Base-by-base conservation (phyloP, 2,797 vertebrate genomes). In the Sylvia borin region DNA sequence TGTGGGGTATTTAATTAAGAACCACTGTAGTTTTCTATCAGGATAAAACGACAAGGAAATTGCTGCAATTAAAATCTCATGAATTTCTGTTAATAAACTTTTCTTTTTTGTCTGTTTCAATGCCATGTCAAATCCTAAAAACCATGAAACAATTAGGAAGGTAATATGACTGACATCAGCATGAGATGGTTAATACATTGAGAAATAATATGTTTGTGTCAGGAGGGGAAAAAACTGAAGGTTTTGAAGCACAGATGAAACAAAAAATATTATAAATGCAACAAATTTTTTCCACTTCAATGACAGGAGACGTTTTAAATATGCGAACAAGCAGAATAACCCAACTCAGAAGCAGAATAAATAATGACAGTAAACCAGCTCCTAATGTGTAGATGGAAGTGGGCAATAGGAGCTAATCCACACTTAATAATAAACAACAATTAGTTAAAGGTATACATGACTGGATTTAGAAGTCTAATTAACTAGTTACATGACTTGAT, bases 371-470 rank as follows among this genome's bases (percentile, higher is more conserved):
- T 86, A 90, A 93, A 60, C 2, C 7, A 54, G 5, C 15, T 92
- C 27, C 25, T 74, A 51, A 67, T 31, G 29, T 67, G 32, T 51
- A 78, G 34, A 42, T 68, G 26, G 84, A 96, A 82, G 26, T 51
- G 22, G 76, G 48, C 16, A 3, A 18, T n/a, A 76, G 10, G 65
- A 90, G 27, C 27, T 85, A 96, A 85, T 66, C 36, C 47, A 70
- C 64, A 50, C 15, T 70, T 92, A 83, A 90, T 74, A 92, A 78
- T 80, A 95, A 95, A 91, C 68, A 95, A 77, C 57, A 79, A 92
- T 93, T 97, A 97, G 94, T 95, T 95, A 93, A 85, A 75, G 34
- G 53, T 92, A 81, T 85, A 92, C 82, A 90, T 85, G 40, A 34
- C 47, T 81, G 54, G 40, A 92, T 92, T 92, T 88, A 87, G 40